Evolutionary conservation across 2,113 vertebrate genomes (phyloP).

Genomic region (Nibea albiflora): DNA sequence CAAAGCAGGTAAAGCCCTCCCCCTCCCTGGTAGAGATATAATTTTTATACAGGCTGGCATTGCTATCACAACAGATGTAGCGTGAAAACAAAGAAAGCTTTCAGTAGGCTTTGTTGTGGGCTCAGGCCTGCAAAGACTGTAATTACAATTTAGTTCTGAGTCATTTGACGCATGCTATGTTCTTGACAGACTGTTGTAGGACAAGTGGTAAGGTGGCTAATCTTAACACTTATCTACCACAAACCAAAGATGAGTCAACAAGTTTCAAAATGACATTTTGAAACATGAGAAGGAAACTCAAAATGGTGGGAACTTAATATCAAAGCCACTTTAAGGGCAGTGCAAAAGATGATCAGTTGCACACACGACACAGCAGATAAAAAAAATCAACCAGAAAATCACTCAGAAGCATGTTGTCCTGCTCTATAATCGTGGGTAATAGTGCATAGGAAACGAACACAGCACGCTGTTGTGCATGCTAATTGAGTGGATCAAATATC

Average conservation of each 20-base stretch:
- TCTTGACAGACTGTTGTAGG: constrained; percentile 55
- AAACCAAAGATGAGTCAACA: constrained; percentile 18
- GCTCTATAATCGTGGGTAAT: constrained; percentile 23
- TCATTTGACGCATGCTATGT: constrained; percentile 64
- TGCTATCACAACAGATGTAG: constrained; percentile 65
- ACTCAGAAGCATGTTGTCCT: neutral
- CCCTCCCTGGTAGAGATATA: constrained; percentile 21
- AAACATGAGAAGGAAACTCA: constrained; percentile 13
- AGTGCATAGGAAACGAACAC: constrained; percentile 28
- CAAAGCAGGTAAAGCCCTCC: constrained; percentile 31
- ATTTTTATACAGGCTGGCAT: constrained; percentile 57
- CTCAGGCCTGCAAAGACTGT: constrained; percentile 62
- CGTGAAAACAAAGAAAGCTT: constrained; percentile 68
- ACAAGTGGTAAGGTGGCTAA: constrained; percentile 45
- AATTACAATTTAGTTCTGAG: constrained; percentile 71
- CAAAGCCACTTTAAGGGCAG: constrained; percentile 5
- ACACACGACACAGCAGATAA: neutral
- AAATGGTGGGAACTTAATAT: constrained; percentile 7
- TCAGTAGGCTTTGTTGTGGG: constrained; percentile 64
- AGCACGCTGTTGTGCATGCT: constrained; percentile 8
- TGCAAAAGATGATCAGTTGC: neutral
- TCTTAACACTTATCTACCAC: constrained; percentile 42
- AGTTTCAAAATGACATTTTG: constrained; percentile 28
- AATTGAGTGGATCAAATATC: constrained; percentile 36
- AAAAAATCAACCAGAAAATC: neutral